Percentiles rank a stretch among this genome's conserved stretches.
phyloP scores from a whole-genome alignment of 2,797 vertebrate genomes.

The Rhinatrema bivittatum region DNA sequence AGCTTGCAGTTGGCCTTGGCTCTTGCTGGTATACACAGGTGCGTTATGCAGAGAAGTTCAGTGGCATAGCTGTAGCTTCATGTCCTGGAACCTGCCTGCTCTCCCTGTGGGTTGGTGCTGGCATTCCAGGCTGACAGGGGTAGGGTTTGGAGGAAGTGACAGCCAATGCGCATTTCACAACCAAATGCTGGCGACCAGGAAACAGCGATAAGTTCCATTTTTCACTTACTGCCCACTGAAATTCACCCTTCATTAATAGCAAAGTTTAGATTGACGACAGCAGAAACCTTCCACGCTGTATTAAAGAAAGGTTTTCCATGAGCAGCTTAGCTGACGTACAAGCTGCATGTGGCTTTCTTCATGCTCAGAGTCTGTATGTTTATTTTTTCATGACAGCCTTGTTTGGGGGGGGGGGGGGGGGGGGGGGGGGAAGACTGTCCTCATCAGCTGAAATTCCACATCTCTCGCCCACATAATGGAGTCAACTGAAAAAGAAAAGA shows the following conservation, averaged over 20 bases:
- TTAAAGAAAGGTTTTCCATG: constrained; percentile 53
- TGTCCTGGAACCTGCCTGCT: constrained; percentile 20
- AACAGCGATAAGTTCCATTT: constrained; percentile 46
- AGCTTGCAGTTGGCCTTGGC: constrained; percentile 13
- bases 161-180: constrained; percentile 56
- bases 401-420: too few relatives aligned
- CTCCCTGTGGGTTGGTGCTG: constrained; percentile 53
- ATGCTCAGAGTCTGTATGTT: constrained; percentile 15
- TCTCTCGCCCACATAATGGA: constrained; percentile 22
- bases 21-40: too few relatives aligned
- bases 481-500: constrained; percentile 27
- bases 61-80: constrained; percentile 24
- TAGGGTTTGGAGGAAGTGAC: constrained; percentile 47
- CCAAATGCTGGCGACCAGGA: constrained; percentile 50
- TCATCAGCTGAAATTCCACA: constrained; percentile 39
- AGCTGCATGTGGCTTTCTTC: constrained; percentile 47
- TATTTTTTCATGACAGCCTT: constrained; percentile 45
- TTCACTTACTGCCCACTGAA: constrained; percentile 35
- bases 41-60: too few relatives aligned
- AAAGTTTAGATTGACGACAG: constrained; percentile 40
- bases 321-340: constrained; percentile 47
- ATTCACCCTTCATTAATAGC: constrained; percentile 53
- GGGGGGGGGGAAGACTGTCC: too few relatives aligned
- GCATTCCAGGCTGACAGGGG: constrained; percentile 38
- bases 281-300: constrained; percentile 37